Evolutionary conservation across 2,888 invertebrate genomes (phyloP).

Genomic region (Drosophila percnosoma): DNA sequence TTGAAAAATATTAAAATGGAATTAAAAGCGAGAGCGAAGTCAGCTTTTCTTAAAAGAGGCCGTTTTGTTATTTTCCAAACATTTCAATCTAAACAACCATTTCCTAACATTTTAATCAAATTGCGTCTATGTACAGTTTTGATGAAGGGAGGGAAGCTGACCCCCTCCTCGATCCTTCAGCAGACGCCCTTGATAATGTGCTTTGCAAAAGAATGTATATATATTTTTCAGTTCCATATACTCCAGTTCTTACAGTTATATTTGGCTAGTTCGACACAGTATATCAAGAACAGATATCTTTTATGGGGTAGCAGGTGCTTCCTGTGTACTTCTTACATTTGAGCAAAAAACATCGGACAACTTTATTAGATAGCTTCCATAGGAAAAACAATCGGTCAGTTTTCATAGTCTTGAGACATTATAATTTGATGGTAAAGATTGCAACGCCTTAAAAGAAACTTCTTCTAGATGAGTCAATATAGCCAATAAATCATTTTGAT

Average conservation of each 20-base stretch:
- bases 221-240: neutral
- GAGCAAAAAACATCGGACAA: rapidly evolving
- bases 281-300: neutral
- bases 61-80: neutral
- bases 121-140: neutral
- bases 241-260: neutral
- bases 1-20: neutral
- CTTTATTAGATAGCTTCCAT: neutral
- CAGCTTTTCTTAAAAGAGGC: too few species aligned
- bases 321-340: neutral
- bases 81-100: neutral
- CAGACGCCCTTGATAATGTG: neutral
- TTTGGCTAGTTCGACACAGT: neutral
- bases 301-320: rapidly evolving
- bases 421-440: neutral
- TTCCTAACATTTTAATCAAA: neutral
- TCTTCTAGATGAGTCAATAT: neutral
- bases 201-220: neutral
- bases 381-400: neutral
- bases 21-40: too few species aligned
- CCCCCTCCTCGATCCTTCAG: neutral
- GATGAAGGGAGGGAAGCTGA: neutral
- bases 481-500: neutral
- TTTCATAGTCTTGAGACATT: neutral
- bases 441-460: neutral